phyloP scores from a whole-genome alignment of 2,113 vertebrate genomes.

The Tragulus kanchil region DNA sequence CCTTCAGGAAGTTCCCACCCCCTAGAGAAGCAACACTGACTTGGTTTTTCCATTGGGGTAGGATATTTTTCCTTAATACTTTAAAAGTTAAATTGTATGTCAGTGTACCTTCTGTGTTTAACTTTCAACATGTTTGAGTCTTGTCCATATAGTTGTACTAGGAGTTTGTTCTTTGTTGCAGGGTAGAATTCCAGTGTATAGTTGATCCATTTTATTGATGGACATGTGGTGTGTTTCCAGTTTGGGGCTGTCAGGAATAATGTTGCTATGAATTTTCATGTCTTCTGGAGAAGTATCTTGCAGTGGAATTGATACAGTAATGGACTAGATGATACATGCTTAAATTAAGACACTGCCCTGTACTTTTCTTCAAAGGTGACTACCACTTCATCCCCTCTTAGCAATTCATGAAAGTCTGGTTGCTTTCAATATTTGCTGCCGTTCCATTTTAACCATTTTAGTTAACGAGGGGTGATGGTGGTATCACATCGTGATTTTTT shows the following conservation, averaged over 20 bases:
- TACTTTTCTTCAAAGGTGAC: not conserved
- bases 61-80: not conserved
- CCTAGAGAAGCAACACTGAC: not conserved
- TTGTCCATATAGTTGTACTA: not conserved
- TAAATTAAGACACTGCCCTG: not conserved
- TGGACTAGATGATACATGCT: not conserved
- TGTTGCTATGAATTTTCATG: not conserved
- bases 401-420: not conserved
- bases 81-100: not conserved
- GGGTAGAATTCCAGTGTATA: not conserved
- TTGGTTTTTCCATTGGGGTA: not conserved
- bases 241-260: not conserved
- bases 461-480: not conserved
- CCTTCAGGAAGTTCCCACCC: not conserved
- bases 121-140: not conserved
- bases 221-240: not conserved
- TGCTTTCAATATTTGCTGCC: not conserved
- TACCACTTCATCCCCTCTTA: not conserved
- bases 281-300: conserved; percentile 2
- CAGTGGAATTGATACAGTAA: not conserved
- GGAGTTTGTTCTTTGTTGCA: not conserved
- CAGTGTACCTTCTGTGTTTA: not conserved
- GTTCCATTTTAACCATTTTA: conserved; percentile 3
- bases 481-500: not conserved
- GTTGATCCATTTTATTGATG: not conserved